These are phyloP conservation scores for Philopotamus ludificatus DNA, from an alignment of 1,140 invertebrate species.

Conservation along the genomic window DNA sequence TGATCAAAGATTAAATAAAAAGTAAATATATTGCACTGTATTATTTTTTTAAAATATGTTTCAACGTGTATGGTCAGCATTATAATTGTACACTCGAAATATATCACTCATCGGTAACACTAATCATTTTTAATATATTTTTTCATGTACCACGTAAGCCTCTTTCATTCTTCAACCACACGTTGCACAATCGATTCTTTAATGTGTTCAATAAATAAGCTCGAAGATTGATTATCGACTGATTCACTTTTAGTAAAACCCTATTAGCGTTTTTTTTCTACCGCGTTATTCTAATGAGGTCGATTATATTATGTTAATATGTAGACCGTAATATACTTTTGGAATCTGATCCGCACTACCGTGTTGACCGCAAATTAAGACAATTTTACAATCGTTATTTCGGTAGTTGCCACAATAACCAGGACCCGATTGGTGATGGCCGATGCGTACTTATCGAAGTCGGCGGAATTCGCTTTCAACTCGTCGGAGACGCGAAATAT, in stretches of 20 bases:
- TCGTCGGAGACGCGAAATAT: neutral
- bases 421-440: too few species aligned
- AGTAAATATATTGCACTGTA: too few species aligned
- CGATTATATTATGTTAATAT: neutral
- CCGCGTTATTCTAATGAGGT: slow-evolving; percentile 2
- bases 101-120: neutral
- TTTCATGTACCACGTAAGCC: neutral
- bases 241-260: slow-evolving; percentile 13
- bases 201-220: slow-evolving; percentile 14
- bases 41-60: too few species aligned
- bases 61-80: neutral
- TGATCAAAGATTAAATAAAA: too few species aligned
- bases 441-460: too few species aligned
- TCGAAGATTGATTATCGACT: slow-evolving; percentile 8
- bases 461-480: neutral
- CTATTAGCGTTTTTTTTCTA: neutral
- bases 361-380: too few species aligned
- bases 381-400: too few species aligned
- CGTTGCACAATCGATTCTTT: slow-evolving; percentile 9
- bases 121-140: neutral
- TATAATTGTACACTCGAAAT: neutral
- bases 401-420: too few species aligned
- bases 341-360: too few species aligned
- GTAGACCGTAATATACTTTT: too few species aligned
- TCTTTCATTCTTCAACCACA: neutral